Percentiles rank a stretch among this genome's conserved stretches.
These are phyloP conservation scores for Hippoglossus hippoglossus DNA, from an alignment of 2,797 vertebrate genomes.

Conservation along the genomic window DNA sequence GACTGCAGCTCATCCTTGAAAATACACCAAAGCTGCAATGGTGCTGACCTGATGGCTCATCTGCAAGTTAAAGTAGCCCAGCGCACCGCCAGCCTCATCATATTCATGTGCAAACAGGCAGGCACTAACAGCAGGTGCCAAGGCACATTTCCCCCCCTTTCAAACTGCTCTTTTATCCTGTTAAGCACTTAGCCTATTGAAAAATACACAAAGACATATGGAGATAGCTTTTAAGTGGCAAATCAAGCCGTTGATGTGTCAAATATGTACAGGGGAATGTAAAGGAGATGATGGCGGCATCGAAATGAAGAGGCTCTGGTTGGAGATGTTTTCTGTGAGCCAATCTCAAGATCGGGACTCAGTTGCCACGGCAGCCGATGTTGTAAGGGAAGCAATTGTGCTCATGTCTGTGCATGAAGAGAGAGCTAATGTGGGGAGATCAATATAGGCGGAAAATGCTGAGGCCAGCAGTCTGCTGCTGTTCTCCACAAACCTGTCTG, in stretches of 20 bases:
- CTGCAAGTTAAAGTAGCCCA: constrained; percentile 85
- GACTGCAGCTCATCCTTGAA: constrained; percentile 80
- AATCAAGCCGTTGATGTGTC: constrained; percentile 68
- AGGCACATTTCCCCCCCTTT: constrained; percentile 66
- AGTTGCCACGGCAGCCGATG: constrained; percentile 81
- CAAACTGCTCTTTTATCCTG: constrained; percentile 81
- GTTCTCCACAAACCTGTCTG: constrained; percentile 81
- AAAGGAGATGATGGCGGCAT: constrained; percentile 52
- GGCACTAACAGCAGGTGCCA: constrained; percentile 78
- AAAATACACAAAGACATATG: constrained; percentile 80
- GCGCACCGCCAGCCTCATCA: constrained; percentile 73
- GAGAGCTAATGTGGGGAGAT: constrained; percentile 84
- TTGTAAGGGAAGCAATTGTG: constrained; percentile 82
- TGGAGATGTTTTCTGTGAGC: constrained; percentile 67
- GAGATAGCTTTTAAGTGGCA: constrained; percentile 72
- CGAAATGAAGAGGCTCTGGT: constrained; percentile 59
- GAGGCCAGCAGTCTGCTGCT: constrained; percentile 83
- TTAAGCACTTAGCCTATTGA: constrained; percentile 82
- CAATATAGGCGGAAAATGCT: constrained; percentile 86
- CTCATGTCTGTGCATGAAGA: constrained; percentile 83
- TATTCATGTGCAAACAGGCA: constrained; percentile 82
- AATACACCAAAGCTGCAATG: constrained; percentile 75
- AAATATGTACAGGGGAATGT: constrained; percentile 61
- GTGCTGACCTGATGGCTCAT: constrained; percentile 82
- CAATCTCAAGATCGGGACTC: constrained; percentile 74